Base-by-base conservation (phyloP, 1,140 invertebrate genomes). In the Leguminivora glycinivorella region DNA sequence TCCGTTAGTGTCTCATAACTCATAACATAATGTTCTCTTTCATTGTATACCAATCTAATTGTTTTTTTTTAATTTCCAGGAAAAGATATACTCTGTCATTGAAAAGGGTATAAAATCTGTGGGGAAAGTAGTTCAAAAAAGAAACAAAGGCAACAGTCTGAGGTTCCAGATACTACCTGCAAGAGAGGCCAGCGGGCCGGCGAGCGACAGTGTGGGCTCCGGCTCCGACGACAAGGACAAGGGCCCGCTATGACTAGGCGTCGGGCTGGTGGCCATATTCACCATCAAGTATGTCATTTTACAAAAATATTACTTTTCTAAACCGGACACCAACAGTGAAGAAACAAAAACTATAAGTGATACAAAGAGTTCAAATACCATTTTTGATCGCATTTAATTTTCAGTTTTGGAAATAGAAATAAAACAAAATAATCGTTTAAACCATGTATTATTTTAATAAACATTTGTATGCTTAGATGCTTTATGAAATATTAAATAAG, bases 151-250 rank as follows among this genome's bases (percentile, higher is more conserved):
- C 25, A 88, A 83, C 31, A 90, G 87, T 58, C 84, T 94, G 10
- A 93, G 92, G 79, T 94, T 95, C 76, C 93, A 93, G 81, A 89
- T 95, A 68, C 31, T 93, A 22, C 94, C 94, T 69, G 38, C 83
- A 22, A 84, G 77, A 40, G 72, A 83, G 29, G 80, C 43, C 56
- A 76, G 52, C 25, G n/a, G 69, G 17, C 72, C 79, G 56, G 47
- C 14, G 52, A 58, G 74, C 12, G 68, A 71, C 26, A 74, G 29
- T 19, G 56, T 56, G 1, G 52, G 69, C 47, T 72, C 77, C 22
- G 72, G 71, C 60, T 43, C 79, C 70, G 80, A 77, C 68, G 69
- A 75, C 72, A 75, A 82, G 72, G 81, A 83, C 17, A 85, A 83
- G 72, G 85, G 85, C 0, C 85, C 89, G 14, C 82, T 89, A 78